A percentile compares a stretch with the other conserved stretches of the same genome.
Conservation (phyloP, 2,113 vertebrate species). For the Aldabrachelys gigantea region DNA sequence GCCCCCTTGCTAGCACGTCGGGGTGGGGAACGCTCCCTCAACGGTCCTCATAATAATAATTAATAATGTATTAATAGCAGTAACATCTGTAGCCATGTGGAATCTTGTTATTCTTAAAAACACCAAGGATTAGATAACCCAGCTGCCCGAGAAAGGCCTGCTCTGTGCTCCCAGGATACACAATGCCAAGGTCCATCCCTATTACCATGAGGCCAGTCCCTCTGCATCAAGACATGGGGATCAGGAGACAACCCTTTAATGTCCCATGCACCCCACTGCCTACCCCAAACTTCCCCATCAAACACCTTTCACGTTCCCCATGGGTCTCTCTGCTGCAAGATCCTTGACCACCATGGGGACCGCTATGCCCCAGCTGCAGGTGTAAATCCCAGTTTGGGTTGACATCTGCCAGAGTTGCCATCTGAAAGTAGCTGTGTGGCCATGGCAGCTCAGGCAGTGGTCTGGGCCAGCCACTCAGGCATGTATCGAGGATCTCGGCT, state of each 20-base stretch:
- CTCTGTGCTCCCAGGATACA: not conserved
- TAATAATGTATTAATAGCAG: too few species aligned
- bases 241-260: not conserved
- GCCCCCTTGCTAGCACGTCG: too few species aligned
- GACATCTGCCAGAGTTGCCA: too few species aligned
- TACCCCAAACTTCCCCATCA: not conserved
- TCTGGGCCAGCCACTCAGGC: too few species aligned
- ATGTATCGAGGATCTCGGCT: too few species aligned
- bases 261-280: too few species aligned
- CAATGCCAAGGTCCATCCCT: not conserved
- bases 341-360: not conserved
- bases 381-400: too few species aligned
- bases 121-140: not conserved
- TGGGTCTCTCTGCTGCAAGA: not conserved
- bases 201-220: not conserved
- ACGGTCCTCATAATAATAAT: too few species aligned
- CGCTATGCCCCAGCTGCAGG: too few species aligned
- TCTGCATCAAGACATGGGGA: rapidly evolving
- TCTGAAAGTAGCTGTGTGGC: too few species aligned
- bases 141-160: not conserved
- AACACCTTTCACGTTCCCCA: not conserved
- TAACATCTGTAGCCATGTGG: not conserved
- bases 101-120: not conserved
- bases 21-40: too few species aligned
- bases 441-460: too few species aligned